Conservation (phyloP, 1,140 invertebrate genomes). For the Nylanderia fulva region DNA sequence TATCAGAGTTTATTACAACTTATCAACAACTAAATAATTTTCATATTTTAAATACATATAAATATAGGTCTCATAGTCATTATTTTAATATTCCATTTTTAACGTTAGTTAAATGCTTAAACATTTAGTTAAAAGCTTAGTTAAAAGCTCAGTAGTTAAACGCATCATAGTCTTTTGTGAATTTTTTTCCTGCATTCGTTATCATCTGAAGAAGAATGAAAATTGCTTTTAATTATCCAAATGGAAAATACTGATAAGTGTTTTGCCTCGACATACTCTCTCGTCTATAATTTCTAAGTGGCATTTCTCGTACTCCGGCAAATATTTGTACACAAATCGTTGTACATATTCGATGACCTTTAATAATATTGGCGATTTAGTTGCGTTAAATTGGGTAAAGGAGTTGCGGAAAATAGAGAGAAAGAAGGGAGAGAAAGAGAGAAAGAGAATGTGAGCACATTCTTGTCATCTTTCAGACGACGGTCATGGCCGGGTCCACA, state of each 20-base stretch:
- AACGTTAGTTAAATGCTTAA: neutral
- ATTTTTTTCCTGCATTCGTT: neutral
- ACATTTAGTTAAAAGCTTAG: neutral
- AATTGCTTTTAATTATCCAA: constrained; percentile 13
- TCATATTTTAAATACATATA: neutral
- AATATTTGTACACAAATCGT: neutral
- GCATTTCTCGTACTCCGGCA: neutral
- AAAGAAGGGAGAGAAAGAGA: too few species aligned
- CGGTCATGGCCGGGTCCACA: constrained; percentile 78
- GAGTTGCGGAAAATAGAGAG: neutral
- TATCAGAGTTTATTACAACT: neutral
- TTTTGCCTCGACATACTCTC: neutral
- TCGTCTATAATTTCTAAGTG: neutral
- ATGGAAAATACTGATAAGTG: neutral
- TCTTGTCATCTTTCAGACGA: constrained; percentile 76
- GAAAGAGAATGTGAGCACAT: too few species aligned
- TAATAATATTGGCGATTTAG: neutral
- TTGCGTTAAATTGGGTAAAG: neutral
- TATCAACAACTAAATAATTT: neutral
- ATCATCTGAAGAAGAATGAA: neutral
- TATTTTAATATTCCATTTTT: neutral
- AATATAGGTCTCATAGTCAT: neutral
- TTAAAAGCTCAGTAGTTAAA: neutral
- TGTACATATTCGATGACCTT: neutral
- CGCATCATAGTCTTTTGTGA: neutral